Evolutionary conservation across 2,113 vertebrate species (phyloP).

Genomic region (Elgaria multicarinata): DNA sequence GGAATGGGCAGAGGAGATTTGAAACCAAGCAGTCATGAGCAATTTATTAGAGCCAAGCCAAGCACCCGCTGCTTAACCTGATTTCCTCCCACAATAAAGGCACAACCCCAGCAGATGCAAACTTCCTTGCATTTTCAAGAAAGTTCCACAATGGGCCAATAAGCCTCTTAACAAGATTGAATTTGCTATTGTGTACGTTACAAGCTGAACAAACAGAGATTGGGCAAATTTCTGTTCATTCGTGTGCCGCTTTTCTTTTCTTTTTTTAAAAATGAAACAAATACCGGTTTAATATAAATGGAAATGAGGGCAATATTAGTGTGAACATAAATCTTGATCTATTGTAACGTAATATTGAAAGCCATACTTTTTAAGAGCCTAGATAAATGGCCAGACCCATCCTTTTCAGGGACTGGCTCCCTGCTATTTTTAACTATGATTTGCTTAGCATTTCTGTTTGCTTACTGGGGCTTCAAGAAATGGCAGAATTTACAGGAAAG

Average conservation of each 20-base stretch:
- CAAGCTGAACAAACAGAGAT: conserved; percentile 87
- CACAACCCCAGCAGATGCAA: conserved; percentile 64
- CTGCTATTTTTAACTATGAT: conserved; percentile 41
- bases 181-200: conserved; percentile 80
- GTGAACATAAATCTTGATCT: conserved; percentile 83
- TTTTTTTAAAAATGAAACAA: conserved; percentile 55
- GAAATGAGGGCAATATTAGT: conserved; percentile 81
- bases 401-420: conserved; percentile 59
- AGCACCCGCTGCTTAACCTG: conserved; percentile 39
- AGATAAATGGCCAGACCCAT: conserved; percentile 74
- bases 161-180: conserved; percentile 82
- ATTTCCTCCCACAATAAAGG: conserved; percentile 48
- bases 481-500: conserved; percentile 25
- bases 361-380: conserved; percentile 66
- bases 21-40: conserved; percentile 55
- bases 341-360: conserved; percentile 83
- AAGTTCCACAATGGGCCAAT: conserved; percentile 72
- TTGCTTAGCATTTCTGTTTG: conserved; percentile 56
- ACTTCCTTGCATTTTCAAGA: conserved; percentile 74
- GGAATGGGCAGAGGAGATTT: conserved; percentile 57
- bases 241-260: conserved; percentile 73
- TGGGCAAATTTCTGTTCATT: conserved; percentile 77
- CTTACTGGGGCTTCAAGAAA: conserved; percentile 37
- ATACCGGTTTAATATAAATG: conserved; percentile 87
- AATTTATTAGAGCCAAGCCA: conserved; percentile 60